Conservation (phyloP, 2,113 vertebrate species). For the Esox niger region DNA sequence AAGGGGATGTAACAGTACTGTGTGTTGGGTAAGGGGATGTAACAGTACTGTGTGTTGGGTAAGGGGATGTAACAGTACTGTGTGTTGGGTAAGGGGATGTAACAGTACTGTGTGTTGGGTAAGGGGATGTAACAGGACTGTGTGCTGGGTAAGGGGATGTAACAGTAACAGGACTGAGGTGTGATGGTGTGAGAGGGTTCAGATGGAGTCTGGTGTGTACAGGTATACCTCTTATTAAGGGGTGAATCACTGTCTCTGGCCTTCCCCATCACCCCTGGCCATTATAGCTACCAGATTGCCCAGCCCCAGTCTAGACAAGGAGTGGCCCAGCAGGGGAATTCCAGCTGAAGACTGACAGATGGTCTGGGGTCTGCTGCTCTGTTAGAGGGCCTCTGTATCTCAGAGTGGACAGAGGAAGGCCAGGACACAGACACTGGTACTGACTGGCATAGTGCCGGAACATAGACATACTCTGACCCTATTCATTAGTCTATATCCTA, state of each 20-base stretch:
- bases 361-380: not conserved
- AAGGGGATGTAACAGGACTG: no score
- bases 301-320: conserved; percentile 25
- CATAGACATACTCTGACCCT: no score
- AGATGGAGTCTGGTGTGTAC: conserved; percentile 40
- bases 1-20: no score
- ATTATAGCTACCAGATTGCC: not conserved
- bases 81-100: no score
- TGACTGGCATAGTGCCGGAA: no score
- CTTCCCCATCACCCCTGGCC: not conserved
- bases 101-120: no score
- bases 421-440: no score
- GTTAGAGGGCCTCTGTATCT: not conserved
- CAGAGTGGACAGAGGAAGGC: not conserved
- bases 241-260: conserved; percentile 53
- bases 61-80: not conserved
- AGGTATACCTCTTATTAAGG: conserved; percentile 58
- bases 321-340: conserved; percentile 53
- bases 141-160: not conserved
- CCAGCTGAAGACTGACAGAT: conserved; percentile 39
- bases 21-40: no score
- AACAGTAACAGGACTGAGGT: not conserved
- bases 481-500: no score
- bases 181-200: conserved; percentile 27
- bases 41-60: not conserved